Evolutionary conservation across 2,113 vertebrate genomes (phyloP).

Genomic region (Heterochromis multidens): DNA sequence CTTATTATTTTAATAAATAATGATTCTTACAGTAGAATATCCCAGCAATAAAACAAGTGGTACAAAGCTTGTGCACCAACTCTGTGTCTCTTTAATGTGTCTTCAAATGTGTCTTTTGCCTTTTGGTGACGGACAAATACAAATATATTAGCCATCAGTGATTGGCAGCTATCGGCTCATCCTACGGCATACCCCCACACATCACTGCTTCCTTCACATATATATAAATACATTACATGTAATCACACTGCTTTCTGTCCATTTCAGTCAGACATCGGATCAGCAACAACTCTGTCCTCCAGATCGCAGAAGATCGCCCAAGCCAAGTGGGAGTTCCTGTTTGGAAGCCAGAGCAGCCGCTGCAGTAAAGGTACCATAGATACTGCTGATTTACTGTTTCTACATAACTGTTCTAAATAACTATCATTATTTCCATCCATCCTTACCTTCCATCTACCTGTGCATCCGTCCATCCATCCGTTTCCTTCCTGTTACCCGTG

Average conservation of each 20-base stretch:
- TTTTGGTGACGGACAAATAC: neutral
- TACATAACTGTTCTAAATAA: neutral
- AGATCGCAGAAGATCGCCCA: constrained; percentile 88
- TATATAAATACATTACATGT: neutral
- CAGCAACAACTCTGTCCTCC: constrained; percentile 70
- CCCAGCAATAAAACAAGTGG: neutral
- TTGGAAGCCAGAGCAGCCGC: constrained; percentile 71
- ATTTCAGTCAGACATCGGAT: constrained; percentile 68
- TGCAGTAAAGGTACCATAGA: constrained; percentile 7
- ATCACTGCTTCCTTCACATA: neutral
- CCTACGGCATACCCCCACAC: too few relatives aligned
- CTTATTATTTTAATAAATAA: neutral
- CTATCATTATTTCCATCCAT: too few relatives aligned
- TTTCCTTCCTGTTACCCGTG: too few relatives aligned
- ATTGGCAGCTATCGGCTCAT: neutral
- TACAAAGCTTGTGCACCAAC: neutral
- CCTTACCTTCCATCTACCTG: too few relatives aligned
- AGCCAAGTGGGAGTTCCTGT: constrained; percentile 98
- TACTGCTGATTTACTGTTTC: neutral
- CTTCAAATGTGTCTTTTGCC: too few relatives aligned
- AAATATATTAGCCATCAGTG: neutral
- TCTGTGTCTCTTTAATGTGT: neutral
- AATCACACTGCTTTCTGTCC: neutral
- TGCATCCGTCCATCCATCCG: too few relatives aligned
- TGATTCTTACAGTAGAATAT: neutral